A percentile compares a stretch with the other conserved stretches of the same genome.
phyloP scores from a whole-genome alignment of 2,888 invertebrate genomes.

The Ormyrus thymus region DNA sequence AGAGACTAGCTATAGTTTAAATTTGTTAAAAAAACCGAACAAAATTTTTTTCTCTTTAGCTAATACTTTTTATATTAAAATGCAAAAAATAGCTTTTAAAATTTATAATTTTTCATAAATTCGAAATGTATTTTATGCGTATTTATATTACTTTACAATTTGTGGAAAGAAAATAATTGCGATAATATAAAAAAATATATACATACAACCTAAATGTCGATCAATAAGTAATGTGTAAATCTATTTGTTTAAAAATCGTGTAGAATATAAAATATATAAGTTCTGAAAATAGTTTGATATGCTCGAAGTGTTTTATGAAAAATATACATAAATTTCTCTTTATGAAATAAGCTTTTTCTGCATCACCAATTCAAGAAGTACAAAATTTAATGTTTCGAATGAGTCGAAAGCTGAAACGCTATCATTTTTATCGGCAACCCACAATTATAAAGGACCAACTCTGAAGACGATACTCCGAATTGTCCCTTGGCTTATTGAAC shows the following conservation, averaged over 20 bases:
- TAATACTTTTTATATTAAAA: too few species aligned
- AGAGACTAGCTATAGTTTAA: constrained; percentile 19
- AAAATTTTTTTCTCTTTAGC: too few species aligned
- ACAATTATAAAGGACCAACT: constrained; percentile 40
- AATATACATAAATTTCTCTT: too few species aligned
- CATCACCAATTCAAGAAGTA: neutral
- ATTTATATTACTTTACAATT: neutral
- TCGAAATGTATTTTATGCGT: neutral
- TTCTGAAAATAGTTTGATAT: neutral
- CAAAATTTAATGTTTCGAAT: neutral
- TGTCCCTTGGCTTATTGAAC: constrained; percentile 23
- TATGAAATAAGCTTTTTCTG: neutral
- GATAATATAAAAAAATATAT: too few species aligned
- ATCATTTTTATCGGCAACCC: constrained; percentile 21
- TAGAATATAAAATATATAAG: neutral
- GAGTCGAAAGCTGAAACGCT: neutral
- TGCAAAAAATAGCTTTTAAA: too few species aligned
- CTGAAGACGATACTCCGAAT: constrained; percentile 24
- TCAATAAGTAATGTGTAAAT: too few species aligned
- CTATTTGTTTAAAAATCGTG: neutral
- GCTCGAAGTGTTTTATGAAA: too few species aligned
- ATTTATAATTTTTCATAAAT: too few species aligned
- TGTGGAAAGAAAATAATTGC: too few species aligned
- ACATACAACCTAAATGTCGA: too few species aligned
- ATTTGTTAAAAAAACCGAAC: neutral